Conservation (phyloP, 2,797 vertebrate genomes). For the Iguana delicatissima region DNA sequence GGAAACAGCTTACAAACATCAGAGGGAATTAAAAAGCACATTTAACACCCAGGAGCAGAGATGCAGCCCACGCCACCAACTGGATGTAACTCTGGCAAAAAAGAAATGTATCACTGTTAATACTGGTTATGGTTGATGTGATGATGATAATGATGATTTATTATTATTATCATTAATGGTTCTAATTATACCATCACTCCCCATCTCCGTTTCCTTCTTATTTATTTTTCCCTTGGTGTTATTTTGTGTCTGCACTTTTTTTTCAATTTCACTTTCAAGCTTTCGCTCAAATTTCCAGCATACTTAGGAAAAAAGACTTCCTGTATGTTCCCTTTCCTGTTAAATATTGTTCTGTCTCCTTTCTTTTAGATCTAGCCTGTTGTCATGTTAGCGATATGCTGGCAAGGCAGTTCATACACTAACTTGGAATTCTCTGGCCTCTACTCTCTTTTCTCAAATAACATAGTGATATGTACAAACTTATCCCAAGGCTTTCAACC, state of each 20-base stretch:
- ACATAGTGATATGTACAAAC: too few species aligned
- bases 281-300: neutral
- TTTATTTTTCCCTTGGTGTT: neutral
- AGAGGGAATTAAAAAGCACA: conserved; percentile 39
- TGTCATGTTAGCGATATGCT: neutral
- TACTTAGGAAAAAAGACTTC: neutral
- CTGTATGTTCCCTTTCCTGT: neutral
- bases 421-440: neutral
- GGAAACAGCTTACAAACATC: conserved; percentile 29
- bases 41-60: neutral
- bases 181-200: neutral
- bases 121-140: neutral
- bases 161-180: neutral
- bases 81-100: neutral
- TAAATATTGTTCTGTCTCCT: neutral
- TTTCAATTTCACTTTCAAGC: neutral
- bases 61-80: neutral
- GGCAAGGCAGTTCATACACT: neutral
- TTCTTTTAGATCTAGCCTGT: neutral
- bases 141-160: neutral
- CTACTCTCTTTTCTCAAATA: neutral
- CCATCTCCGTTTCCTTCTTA: neutral
- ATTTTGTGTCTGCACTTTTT: neutral
- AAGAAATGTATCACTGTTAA: neutral
- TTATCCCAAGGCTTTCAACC: neutral